Evolutionary conservation across 1,140 invertebrate genomes (phyloP).

Genomic region (Carcinoscorpius rotundicauda): DNA sequence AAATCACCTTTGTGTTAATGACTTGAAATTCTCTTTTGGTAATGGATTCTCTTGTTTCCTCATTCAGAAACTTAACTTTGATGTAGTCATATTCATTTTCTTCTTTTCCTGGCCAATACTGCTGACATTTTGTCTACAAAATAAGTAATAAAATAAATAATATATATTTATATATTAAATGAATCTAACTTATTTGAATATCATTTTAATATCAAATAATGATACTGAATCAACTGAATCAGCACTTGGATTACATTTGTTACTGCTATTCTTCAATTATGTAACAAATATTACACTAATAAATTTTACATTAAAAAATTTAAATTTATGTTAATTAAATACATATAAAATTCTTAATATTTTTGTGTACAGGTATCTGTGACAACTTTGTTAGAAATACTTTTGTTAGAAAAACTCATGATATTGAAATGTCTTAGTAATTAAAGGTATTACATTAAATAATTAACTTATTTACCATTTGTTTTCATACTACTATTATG

Average conservation of each 20-base stretch:
- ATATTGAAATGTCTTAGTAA: not conserved
- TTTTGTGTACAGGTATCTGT: no score
- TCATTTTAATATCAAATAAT: not conserved
- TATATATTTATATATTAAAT: not conserved
- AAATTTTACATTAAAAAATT: not conserved
- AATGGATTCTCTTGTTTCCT: not conserved
- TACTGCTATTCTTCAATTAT: not conserved
- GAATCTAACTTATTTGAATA: not conserved
- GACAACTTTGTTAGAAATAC: not conserved
- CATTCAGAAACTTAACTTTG: conserved; percentile 52
- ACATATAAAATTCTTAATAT: no score
- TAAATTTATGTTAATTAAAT: no score
- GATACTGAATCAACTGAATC: conserved; percentile 5
- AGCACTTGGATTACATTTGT: not conserved
- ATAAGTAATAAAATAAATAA: not conserved
- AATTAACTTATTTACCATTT: not conserved
- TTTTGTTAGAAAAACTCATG: not conserved
- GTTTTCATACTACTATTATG: not conserved
- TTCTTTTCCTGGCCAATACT: conserved; percentile 74
- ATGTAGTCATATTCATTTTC: conserved; percentile 69
- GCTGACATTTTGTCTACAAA: conserved; percentile 52
- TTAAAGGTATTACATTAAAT: not conserved
- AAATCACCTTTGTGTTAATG: not conserved
- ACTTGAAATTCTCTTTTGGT: not conserved
- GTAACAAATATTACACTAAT: not conserved